phyloP scores from a whole-genome alignment of 2,888 invertebrate species.

The Nomada goodeniana region DNA sequence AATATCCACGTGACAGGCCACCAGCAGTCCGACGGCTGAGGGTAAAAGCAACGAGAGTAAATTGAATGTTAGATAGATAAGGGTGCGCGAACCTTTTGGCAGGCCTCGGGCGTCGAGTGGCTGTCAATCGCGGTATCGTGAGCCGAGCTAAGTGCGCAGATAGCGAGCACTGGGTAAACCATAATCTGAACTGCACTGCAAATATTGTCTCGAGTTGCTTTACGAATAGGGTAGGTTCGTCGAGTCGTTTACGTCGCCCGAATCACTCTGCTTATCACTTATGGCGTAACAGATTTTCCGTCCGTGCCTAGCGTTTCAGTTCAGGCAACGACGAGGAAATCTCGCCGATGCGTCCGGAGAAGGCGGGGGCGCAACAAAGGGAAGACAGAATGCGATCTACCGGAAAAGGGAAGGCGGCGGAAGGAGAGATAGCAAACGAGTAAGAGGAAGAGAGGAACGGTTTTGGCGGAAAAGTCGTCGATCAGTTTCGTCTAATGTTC shows the following conservation, averaged over 20 bases:
- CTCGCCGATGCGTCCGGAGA: not conserved
- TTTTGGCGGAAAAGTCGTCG: not conserved
- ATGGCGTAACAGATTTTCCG: not conserved
- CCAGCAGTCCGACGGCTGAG: not conserved
- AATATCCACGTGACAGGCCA: too few species aligned
- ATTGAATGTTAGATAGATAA: not conserved
- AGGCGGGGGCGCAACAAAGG: too few species aligned
- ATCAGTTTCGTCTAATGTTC: constrained; percentile 20
- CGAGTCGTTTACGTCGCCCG: not conserved
- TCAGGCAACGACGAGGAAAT: not conserved
- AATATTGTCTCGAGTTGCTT: constrained; percentile 42
- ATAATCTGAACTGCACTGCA: constrained; percentile 16
- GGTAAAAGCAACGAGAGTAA: not conserved
- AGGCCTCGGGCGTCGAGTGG: constrained; percentile 28
- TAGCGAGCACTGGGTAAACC: constrained; percentile 14
- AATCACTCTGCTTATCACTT: not conserved
- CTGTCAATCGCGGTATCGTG: constrained; percentile 38
- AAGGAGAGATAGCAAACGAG: not conserved
- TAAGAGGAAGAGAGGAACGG: not conserved
- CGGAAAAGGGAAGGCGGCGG: too few species aligned
- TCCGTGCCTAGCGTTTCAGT: not conserved
- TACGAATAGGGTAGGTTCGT: not conserved
- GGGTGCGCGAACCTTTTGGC: not conserved
- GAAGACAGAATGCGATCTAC: not conserved
- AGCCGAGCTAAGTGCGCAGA: not conserved